phyloP scores from a whole-genome alignment of 2,113 vertebrate species.

The Todiramphus chloris region DNA sequence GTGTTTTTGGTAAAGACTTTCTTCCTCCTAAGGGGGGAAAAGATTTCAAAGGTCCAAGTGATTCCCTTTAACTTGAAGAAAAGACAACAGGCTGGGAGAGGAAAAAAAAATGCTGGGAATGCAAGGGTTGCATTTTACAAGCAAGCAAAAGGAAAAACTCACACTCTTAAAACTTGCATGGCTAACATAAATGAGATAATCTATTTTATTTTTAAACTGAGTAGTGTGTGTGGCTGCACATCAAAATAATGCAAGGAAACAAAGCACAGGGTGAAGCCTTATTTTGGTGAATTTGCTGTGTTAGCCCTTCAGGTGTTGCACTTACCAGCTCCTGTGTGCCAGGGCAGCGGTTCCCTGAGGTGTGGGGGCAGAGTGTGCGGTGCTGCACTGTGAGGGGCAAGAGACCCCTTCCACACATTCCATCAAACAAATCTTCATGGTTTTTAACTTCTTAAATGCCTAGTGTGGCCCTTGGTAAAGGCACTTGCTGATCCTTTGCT shows the following conservation, averaged over 20 bases:
- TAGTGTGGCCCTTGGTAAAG: fast-evolving
- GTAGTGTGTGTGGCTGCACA: not conserved
- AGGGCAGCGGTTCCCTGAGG: fast-evolving
- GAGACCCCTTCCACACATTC: not conserved
- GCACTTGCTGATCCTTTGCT: not conserved
- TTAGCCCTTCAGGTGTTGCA: not conserved
- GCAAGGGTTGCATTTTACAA: not conserved
- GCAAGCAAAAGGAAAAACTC: not conserved
- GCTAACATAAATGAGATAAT: not conserved
- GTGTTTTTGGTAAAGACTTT: not conserved
- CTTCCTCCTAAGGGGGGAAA: not conserved
- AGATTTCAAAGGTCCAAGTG: not conserved
- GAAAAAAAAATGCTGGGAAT: not conserved
- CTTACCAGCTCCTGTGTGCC: fast-evolving
- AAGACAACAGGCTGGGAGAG: not conserved
- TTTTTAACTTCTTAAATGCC: not conserved
- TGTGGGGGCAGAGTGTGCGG: fast-evolving
- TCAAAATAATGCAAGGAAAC: fast-evolving
- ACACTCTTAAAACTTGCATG: not conserved
- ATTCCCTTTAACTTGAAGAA: not conserved
- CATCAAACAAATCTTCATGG: not conserved
- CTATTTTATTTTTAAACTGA: not conserved
- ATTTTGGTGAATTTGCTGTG: fast-evolving
- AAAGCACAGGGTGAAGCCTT: fast-evolving
- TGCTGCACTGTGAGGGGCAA: fast-evolving